phyloP scores from a whole-genome alignment of 1,140 invertebrate genomes.

The Nomia melanderi region DNA sequence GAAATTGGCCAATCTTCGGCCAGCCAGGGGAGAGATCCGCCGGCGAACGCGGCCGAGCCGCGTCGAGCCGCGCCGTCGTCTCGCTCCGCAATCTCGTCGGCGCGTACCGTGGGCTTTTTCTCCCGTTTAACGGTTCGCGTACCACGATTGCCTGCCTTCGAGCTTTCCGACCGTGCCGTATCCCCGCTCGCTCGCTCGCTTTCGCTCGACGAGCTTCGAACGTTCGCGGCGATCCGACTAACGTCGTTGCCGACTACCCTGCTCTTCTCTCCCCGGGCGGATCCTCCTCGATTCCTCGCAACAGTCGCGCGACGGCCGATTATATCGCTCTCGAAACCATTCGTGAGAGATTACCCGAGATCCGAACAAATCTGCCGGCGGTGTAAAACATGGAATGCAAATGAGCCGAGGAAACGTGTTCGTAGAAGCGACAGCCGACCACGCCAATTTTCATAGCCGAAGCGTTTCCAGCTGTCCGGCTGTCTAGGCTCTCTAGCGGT shows the following conservation, averaged over 20 bases:
- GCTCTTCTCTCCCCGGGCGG: neutral
- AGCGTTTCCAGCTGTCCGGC: no score
- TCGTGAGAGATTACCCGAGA: no score
- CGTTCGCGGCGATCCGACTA: neutral
- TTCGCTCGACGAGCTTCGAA: neutral
- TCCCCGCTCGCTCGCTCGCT: neutral
- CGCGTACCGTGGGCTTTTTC: conserved; percentile 34
- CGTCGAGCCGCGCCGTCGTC: no score
- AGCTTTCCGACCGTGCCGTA: conserved; percentile 14
- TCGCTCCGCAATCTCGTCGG: conserved; percentile 9
- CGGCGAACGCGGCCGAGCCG: neutral
- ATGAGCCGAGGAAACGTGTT: no score
- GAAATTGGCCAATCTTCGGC: conserved; percentile 50
- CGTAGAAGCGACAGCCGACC: no score
- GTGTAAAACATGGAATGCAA: no score
- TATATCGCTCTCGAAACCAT: neutral
- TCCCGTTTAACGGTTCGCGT: conserved; percentile 37
- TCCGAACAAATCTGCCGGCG: no score
- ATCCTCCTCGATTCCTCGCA: neutral
- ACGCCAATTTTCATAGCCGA: no score
- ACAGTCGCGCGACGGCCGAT: no score
- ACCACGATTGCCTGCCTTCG: conserved; percentile 18
- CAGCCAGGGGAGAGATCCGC: conserved; percentile 25
- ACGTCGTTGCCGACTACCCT: conserved; percentile 3
- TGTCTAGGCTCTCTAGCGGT: no score